These are phyloP conservation scores for Macaria notata DNA, from an alignment of 2,888 invertebrate genomes.

Conservation along the genomic window DNA sequence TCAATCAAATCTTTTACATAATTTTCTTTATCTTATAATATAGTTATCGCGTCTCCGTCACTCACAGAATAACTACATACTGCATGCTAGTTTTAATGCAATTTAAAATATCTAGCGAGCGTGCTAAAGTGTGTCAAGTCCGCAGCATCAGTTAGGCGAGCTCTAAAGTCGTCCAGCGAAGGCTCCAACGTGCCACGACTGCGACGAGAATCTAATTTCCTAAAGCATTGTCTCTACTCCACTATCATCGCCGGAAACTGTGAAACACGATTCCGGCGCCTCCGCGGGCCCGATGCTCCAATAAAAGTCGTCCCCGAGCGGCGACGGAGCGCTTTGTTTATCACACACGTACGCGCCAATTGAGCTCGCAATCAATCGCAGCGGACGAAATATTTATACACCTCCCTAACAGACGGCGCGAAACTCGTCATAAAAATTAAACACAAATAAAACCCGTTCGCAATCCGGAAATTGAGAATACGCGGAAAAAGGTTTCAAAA, in stretches of 20 bases:
- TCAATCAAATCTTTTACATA: too few relatives aligned
- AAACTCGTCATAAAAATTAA: conserved; percentile 25
- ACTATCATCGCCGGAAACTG: conserved; percentile 44
- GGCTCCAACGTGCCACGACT: conserved; percentile 64
- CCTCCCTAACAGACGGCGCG: conserved; percentile 5
- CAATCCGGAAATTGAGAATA: conserved; percentile 43
- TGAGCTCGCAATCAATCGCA: conserved; percentile 19
- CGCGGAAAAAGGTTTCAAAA: conserved; percentile 39
- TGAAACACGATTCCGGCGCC: conserved; percentile 33
- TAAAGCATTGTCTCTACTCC: conserved; percentile 60
- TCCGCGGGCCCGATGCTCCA: conserved; percentile 18
- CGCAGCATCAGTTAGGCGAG: conserved; percentile 31
- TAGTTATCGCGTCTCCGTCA: too few relatives aligned
- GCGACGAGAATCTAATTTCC: conserved; percentile 68
- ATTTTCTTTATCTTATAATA: too few relatives aligned
- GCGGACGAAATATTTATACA: conserved; percentile 5
- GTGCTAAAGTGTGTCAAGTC: conserved; percentile 28
- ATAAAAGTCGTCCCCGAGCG: conserved; percentile 26
- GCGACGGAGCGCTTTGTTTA: conserved; percentile 15
- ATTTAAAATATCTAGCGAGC: too few relatives aligned
- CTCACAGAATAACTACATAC: too few relatives aligned
- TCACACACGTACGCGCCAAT: conserved; percentile 20
- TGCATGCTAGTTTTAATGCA: too few relatives aligned
- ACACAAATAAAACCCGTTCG: conserved; percentile 31
- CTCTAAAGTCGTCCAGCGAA: conserved; percentile 47